Conservation (phyloP, 2,113 vertebrate genomes). For the Bagarius yarrelli region DNA sequence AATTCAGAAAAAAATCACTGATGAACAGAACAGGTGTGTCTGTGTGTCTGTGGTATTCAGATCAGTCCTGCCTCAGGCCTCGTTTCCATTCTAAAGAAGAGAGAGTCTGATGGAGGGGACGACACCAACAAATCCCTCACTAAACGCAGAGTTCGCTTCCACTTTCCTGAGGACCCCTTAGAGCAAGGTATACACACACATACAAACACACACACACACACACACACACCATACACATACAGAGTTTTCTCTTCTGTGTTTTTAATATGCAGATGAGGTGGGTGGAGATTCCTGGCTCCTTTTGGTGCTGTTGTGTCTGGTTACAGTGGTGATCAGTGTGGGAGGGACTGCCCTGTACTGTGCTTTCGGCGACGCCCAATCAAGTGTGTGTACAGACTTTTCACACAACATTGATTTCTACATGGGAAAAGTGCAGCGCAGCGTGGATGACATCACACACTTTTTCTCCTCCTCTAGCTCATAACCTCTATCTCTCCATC, state of each 20-base stretch:
- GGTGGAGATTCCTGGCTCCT: conserved; percentile 89
- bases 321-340: conserved; percentile 91
- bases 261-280: conserved; percentile 78
- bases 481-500: conserved; percentile 62
- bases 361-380: conserved; percentile 85
- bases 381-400: conserved; percentile 92
- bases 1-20: too few relatives aligned
- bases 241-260: neutral
- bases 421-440: conserved; percentile 80
- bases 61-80: conserved; percentile 80
- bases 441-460: conserved; percentile 80
- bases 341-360: conserved; percentile 97
- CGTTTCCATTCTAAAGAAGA: conserved; percentile 94
- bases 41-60: conserved; percentile 62
- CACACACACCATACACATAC: neutral
- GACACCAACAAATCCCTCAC: conserved; percentile 68
- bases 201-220: neutral
- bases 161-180: conserved; percentile 82
- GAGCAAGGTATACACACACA: conserved; percentile 77
- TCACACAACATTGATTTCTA: conserved; percentile 91
- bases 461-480: conserved; percentile 78
- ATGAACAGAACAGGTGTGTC: neutral
- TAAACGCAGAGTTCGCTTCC: conserved; percentile 89
- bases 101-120: conserved; percentile 64
- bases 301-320: conserved; percentile 88